These are phyloP conservation scores for Callipepla californica DNA, from an alignment of 2,113 vertebrate species.

Conservation along the genomic window DNA sequence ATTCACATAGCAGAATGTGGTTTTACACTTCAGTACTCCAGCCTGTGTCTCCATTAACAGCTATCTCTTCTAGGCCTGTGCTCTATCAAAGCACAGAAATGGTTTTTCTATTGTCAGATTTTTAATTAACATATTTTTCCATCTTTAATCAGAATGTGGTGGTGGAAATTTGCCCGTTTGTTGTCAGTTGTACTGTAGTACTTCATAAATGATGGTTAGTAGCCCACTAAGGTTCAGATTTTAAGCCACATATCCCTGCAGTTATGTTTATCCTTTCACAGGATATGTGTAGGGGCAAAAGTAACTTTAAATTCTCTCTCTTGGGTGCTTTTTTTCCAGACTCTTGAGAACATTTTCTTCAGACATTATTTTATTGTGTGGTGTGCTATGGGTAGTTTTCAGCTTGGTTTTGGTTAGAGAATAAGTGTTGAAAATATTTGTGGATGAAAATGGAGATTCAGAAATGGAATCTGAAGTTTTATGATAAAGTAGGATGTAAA, in stretches of 20 bases:
- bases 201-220: neutral
- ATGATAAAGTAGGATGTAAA: fast-evolving
- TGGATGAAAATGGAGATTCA: neutral
- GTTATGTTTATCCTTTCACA: neutral
- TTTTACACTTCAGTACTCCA: neutral
- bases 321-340: neutral
- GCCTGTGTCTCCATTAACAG: neutral
- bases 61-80: neutral
- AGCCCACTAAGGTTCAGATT: neutral
- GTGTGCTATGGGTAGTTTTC: neutral
- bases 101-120: fast-evolving
- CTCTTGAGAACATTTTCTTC: neutral
- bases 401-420: neutral
- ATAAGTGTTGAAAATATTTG: neutral
- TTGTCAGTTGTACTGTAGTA: neutral
- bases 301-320: neutral
- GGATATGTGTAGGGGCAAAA: neutral
- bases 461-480: neutral
- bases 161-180: neutral
- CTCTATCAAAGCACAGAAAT: neutral
- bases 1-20: neutral
- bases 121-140: neutral
- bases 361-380: neutral
- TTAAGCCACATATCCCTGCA: neutral
- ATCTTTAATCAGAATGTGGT: neutral